Evolutionary conservation across 2,797 vertebrate species (phyloP), one percentile per base, ranked within the genome.

Genomic region (Onychomys leucogaster): DNA sequence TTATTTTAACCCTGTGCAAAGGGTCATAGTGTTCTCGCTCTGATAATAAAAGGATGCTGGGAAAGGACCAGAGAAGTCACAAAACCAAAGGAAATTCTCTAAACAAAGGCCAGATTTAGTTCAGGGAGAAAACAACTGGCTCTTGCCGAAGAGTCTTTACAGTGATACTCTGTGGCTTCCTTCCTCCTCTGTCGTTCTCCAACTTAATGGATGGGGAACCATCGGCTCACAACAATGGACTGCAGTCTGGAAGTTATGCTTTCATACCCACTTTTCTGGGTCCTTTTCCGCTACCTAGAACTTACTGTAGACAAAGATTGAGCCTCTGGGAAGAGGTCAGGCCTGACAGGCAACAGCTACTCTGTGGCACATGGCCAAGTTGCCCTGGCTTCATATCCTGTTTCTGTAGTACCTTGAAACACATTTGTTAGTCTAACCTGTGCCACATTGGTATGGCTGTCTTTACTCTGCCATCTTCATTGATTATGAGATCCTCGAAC

Each of bases 1-100:
- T 97, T 95, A 89, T 92, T 94, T 92, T 94, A 97, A 97, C 96
- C 77, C 69, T 49, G 84, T 37, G 41, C 93, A 94, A 92, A 96
- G 43, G 97, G 34, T 95, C 94, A 92, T 43, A 25, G 92, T 61
- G 92, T 82, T 95, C 78, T 95, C 93, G 89, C 90, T 94, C 90
- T 75, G 43, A 89, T 59, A 94, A 96, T 89, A 90, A 94, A 97
- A 92, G 92, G 90, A 92, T 91, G 86, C 73, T 75, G 86, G 90
- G 94, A 92, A 97, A 94, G 95, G 82, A 95, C 65, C n/a, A 90
- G 90, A 93, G 65, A 90, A 95, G 80, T 41, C 88, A 27, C 75
- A 94, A 52, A 76, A 32, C 87, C 90, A 96, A 90, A 94, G 76
- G 80, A 94, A 96, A 94, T 52, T 78, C 76, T n/a, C 84, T 57